Conservation (phyloP, 2,113 vertebrate species). For the Cervus canadensis region DNA sequence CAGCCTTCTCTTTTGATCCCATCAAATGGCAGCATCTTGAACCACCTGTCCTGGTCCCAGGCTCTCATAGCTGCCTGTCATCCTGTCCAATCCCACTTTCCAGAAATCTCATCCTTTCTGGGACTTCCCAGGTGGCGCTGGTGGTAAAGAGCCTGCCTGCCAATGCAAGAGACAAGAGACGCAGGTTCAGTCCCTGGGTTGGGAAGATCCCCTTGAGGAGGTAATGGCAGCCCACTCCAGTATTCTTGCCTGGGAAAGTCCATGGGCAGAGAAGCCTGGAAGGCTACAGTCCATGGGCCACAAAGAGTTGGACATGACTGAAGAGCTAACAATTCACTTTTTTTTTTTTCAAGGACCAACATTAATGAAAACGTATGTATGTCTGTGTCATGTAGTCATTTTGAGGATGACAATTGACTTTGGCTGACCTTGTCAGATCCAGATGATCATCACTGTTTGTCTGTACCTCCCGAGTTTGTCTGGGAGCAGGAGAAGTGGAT, state of each 20-base stretch:
- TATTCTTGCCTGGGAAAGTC: neutral
- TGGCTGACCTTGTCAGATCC: neutral
- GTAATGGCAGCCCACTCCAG: neutral
- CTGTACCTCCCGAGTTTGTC: neutral
- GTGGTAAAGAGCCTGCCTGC: neutral
- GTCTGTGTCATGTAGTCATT: neutral
- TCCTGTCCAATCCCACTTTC: neutral
- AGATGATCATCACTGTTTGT: neutral
- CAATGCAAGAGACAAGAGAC: neutral
- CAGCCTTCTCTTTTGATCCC: neutral
- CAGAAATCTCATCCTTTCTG: neutral
- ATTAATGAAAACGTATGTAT: neutral
- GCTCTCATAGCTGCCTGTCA: neutral
- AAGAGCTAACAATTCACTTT: neutral
- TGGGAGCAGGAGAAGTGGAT: neutral
- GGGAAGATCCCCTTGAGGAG: neutral
- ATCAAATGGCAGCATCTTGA: neutral
- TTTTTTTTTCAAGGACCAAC: neutral
- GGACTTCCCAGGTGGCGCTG: neutral
- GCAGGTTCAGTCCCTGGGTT: neutral
- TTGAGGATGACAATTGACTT: neutral
- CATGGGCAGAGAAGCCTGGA: neutral
- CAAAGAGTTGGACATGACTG: neutral
- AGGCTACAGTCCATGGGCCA: neutral
- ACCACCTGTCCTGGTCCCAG: neutral